These are phyloP conservation scores for Drosophila rellima DNA, from an alignment of 2,888 invertebrate genomes.

Conservation along the genomic window DNA sequence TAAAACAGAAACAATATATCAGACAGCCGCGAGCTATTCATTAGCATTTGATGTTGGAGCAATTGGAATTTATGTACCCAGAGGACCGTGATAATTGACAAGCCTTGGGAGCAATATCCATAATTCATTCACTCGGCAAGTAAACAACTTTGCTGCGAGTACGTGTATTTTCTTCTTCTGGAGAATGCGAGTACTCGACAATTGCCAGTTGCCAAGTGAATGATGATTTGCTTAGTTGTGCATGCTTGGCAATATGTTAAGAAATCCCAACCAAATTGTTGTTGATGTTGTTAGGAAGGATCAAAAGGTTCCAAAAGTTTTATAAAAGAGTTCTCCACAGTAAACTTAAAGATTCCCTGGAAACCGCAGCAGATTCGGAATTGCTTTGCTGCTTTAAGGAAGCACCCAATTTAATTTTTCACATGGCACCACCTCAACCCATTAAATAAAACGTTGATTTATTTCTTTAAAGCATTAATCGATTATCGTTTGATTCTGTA, in stretches of 20 bases:
- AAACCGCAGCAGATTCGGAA: no score
- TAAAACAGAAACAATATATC: constrained; percentile 34
- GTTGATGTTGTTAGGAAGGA: constrained; percentile 26
- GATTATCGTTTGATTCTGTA: constrained; percentile 5
- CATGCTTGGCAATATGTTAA: not conserved
- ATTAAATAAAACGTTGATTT: not conserved
- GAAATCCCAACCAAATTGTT: constrained; percentile 24
- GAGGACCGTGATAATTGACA: constrained; percentile 67
- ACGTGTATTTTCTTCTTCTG: not conserved
- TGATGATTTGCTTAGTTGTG: constrained; percentile 41
- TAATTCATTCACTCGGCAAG: constrained; percentile 58
- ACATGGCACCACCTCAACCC: not conserved
- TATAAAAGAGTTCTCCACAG: constrained; percentile 31
- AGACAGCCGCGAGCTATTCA: constrained; percentile 60
- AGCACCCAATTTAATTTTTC: not conserved
- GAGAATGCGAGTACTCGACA: constrained; percentile 8
- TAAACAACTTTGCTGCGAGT: constrained; percentile 18
- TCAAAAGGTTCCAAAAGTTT: constrained; percentile 24
- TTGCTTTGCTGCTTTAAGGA: constrained; percentile 10
- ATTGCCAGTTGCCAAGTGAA: constrained; percentile 17
- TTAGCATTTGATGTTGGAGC: constrained; percentile 67
- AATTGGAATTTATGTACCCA: constrained; percentile 72
- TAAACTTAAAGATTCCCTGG: constrained; percentile 9
- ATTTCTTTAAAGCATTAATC: constrained; percentile 1
- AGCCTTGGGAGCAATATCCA: constrained; percentile 43